phyloP scores from a whole-genome alignment of 1,140 invertebrate species.

The Brevipalpus yothersi region DNA sequence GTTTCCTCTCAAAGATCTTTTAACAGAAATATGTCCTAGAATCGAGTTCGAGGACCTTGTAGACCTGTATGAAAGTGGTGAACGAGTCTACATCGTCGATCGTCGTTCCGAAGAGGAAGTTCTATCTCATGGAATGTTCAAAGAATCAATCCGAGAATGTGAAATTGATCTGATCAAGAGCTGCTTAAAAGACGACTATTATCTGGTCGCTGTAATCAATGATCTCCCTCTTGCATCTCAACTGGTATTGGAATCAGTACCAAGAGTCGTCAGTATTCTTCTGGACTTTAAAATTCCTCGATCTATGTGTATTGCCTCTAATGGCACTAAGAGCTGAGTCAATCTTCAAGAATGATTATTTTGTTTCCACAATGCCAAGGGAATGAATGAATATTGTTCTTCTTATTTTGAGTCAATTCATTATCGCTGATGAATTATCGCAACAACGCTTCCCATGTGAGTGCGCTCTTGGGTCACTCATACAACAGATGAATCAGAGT shows the following conservation, averaged over 20 bases:
- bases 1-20: conserved; percentile 35
- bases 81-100: neutral
- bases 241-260: neutral
- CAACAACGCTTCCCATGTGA: no score
- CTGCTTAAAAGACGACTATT: neutral
- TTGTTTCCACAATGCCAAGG: no score
- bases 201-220: neutral
- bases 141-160: neutral
- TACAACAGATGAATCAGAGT: no score
- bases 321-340: neutral
- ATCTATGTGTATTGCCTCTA: neutral
- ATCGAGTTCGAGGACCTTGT: conserved; percentile 64
- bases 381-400: no score
- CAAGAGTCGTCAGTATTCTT: neutral
- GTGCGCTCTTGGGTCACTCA: no score
- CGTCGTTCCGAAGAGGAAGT: neutral
- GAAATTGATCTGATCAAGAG: neutral
- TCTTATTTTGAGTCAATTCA: no score
- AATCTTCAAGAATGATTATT: no score
- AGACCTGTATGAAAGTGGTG: conserved; percentile 29
- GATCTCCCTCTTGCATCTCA: neutral
- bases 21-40: conserved; percentile 43
- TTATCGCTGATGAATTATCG: no score
- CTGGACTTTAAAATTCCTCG: neutral
- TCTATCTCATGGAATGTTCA: neutral